Evolutionary conservation across 2,113 vertebrate species (phyloP), one percentile per base, ranked within the genome.

Genomic region (Colinus virginianus): DNA sequence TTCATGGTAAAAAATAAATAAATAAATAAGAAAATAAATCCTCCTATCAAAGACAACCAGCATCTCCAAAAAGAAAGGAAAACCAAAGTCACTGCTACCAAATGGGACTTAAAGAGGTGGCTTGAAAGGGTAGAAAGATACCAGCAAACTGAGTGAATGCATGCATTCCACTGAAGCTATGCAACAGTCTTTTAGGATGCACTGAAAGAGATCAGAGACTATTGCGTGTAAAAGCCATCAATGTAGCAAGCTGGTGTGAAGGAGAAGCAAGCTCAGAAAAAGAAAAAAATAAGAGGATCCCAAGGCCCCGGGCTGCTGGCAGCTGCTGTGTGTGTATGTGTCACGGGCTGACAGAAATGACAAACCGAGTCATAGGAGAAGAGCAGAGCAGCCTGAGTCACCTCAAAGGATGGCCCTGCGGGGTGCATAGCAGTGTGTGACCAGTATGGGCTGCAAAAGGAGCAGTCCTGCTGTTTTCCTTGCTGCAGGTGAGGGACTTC

Each of bases 331-430:
- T 38, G 66, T 61, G 4, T 53, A 30, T 38, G 68, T 70, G 86
- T 76, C 87, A 79, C 81, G 45, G 81, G 81, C 16, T 90, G 90
- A 94, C 95, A 94, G 83, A 76, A 94, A 76, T 84, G 91, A 94
- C 93, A 94, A 84, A 67, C 63, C 1, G 0, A 83, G 67, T n/a
- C 1, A 0, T n/a, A 5, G 0, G 64, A 64, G 84, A 87, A 90
- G 59, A 78, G 56, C 64, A 78, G 63, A 75, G 58, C 87, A 78
- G 85, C 59, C 70, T 11, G 0, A 63, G 78, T 40, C 0, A 0
- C 87, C 75, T 83, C 22, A 42, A 5, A 48, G 23, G 78, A 49
- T 40, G 68, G 63, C 70, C 89, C 0, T 59, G 7, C 1, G 0
- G 89, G 87, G 63, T 0, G 2, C 91, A 77, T 15, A 5, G 68